A percentile compares a stretch with the other conserved stretches of the same genome.
Evolutionary conservation across 2,113 vertebrate species (phyloP).

Genomic region (Phyllostomus hastatus): DNA sequence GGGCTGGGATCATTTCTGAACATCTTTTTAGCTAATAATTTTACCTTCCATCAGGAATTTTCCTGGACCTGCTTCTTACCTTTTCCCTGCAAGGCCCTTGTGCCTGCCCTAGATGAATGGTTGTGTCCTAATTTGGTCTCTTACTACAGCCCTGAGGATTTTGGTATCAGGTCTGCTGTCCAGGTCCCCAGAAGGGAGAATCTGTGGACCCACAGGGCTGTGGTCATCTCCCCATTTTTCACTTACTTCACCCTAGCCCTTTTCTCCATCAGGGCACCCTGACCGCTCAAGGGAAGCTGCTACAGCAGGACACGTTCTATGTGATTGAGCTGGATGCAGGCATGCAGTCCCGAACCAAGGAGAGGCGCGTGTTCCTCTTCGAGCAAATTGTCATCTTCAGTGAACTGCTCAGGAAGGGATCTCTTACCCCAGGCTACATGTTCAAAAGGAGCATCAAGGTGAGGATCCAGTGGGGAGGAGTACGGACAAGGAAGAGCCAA

Average conservation of each 20-base stretch:
- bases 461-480: background rate
- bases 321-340: conserved; percentile 94
- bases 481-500: background rate
- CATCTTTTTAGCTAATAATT: background rate
- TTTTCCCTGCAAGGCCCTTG: background rate
- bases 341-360: conserved; percentile 94
- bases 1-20: background rate
- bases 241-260: background rate
- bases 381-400: conserved; percentile 99
- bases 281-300: conserved; percentile 94
- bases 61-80: background rate
- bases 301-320: conserved; percentile 98
- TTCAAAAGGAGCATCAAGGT: conserved; percentile 99
- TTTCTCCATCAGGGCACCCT: conserved; percentile 89
- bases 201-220: background rate
- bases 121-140: background rate
- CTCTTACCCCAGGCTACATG: conserved; percentile 95
- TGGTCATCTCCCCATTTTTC: background rate
- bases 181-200: background rate
- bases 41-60: background rate
- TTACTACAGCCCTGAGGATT: background rate
- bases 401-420: conserved; percentile 96
- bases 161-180: background rate
- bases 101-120: background rate
- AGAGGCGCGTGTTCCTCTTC: conserved; percentile 96